A percentile compares a stretch with the other conserved stretches of the same genome.
Conservation (phyloP, 1,140 invertebrate species). For the Cryptotermes secundus region DNA sequence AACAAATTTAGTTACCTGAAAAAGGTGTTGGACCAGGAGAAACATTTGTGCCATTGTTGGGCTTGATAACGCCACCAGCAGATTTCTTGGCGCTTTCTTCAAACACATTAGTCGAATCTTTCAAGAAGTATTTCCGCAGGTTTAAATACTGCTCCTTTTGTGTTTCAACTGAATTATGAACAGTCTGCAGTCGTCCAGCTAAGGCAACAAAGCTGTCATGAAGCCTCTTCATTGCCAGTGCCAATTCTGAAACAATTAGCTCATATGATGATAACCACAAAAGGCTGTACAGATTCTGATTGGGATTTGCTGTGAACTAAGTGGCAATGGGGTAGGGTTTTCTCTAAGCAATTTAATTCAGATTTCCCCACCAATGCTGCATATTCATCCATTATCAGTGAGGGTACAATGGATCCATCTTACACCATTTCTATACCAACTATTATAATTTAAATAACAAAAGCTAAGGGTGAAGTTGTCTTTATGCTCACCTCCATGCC, state of each 20-base stretch:
- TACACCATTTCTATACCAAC: no score
- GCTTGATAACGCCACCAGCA: background rate
- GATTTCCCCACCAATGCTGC: no score
- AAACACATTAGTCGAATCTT: conserved; percentile 78
- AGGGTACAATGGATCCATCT: no score
- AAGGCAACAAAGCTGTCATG: conserved; percentile 83
- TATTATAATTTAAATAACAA: no score
- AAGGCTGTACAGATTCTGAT: no score
- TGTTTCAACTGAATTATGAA: conserved; percentile 67
- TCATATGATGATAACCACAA: no score
- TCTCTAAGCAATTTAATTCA: no score
- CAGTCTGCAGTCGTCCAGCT: conserved; percentile 76
- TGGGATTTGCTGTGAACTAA: no score
- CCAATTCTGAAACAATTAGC: conserved; percentile 66
- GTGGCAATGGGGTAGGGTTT: no score
- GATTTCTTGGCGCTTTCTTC: conserved; percentile 51
- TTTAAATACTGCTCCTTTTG: conserved; percentile 84
- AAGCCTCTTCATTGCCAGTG: conserved; percentile 71
- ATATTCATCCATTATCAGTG: no score
- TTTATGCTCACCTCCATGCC: no score
- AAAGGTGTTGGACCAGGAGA: conserved; percentile 49
- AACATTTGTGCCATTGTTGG: conserved; percentile 37
- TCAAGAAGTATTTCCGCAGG: conserved; percentile 72
- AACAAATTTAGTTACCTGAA: conserved; percentile 38
- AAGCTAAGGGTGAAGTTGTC: no score